Evolutionary conservation across 2,888 invertebrate genomes (phyloP).

Genomic region (Campoletis raptor): DNA sequence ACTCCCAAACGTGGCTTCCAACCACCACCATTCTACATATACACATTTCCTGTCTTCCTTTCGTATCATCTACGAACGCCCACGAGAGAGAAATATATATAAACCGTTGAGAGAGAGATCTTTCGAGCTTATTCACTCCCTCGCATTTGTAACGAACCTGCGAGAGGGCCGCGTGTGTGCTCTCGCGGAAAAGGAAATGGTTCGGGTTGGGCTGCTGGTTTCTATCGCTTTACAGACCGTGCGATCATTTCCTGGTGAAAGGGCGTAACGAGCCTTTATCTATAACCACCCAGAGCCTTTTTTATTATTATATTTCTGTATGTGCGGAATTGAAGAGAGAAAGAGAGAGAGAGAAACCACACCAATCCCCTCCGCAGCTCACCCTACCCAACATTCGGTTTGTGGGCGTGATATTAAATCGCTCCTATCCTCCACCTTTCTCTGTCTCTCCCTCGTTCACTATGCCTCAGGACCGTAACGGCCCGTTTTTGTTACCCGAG

Average conservation of each 20-base stretch:
- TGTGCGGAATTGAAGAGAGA: neutral
- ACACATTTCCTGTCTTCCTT: conserved; percentile 35
- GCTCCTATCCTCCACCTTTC: conserved; percentile 74
- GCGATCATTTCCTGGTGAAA: neutral
- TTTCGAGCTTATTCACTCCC: conserved; percentile 50
- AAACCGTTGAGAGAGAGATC: conserved; percentile 5
- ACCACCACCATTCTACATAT: conserved; percentile 19
- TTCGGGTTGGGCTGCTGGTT: conserved; percentile 45
- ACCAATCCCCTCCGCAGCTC: conserved; percentile 25
- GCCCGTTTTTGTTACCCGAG: conserved; percentile 44
- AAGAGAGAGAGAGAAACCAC: neutral
- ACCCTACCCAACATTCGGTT: conserved; percentile 46
- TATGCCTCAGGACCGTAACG: conserved; percentile 67
- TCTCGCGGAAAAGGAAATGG: conserved; percentile 35
- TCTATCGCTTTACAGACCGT: conserved; percentile 1
- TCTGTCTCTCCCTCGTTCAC: conserved; percentile 62
- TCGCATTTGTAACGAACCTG: conserved; percentile 57
- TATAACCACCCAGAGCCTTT: neutral
- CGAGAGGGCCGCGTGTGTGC: conserved; percentile 27
- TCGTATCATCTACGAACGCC: conserved; percentile 51
- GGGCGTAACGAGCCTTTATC: neutral
- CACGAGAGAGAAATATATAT: conserved; percentile 32
- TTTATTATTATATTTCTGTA: neutral
- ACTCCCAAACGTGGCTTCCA: conserved; percentile 60
- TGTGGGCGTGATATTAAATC: conserved; percentile 84